These are phyloP conservation scores for Anoncus sp. DNA, from an alignment of 2,888 invertebrate genomes.

Conservation along the genomic window DNA sequence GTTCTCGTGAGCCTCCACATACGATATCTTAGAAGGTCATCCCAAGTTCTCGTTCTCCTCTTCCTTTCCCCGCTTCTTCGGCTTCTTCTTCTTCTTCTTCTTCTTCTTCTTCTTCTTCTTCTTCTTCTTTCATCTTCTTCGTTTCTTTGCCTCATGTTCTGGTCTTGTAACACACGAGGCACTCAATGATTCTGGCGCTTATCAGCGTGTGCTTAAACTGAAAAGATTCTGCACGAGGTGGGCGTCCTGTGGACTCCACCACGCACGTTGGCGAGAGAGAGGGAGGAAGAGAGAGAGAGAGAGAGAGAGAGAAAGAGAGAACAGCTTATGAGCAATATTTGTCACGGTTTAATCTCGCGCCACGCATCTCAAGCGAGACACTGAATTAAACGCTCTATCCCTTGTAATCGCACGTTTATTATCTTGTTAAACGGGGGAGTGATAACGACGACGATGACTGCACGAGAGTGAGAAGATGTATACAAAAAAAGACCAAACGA, in stretches of 20 bases:
- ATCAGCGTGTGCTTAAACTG: slow-evolving; percentile 7
- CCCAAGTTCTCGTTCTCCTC: slow-evolving; percentile 40
- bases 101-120: slow-evolving; percentile 40
- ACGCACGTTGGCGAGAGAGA: background rate
- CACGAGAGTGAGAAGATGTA: slow-evolving; percentile 6
- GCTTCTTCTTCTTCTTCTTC: slow-evolving; percentile 41
- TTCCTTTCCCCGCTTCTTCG: too few species aligned
- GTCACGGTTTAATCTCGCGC: slow-evolving; percentile 79
- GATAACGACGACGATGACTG: slow-evolving; percentile 47
- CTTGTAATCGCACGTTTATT: slow-evolving; percentile 79
- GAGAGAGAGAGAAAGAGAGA: slow-evolving; percentile 18
- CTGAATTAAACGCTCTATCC: slow-evolving; percentile 76
- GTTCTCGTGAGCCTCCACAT: slow-evolving; percentile 37
- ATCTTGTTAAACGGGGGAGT: slow-evolving; percentile 77
- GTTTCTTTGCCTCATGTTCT: slow-evolving; percentile 30
- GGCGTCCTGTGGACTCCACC: slow-evolving; percentile 24
- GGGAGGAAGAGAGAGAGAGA: slow-evolving; percentile 2
- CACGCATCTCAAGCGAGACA: slow-evolving; percentile 76
- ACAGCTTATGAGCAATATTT: slow-evolving; percentile 79
- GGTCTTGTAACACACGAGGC: slow-evolving; percentile 38
- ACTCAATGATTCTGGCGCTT: slow-evolving; percentile 5
- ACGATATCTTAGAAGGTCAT: slow-evolving; percentile 27
- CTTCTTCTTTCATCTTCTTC: slow-evolving; percentile 29
- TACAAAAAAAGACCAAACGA: background rate
- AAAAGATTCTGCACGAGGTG: slow-evolving; percentile 33